Conservation (phyloP, 1,140 invertebrate species). For the Polypedilum pembai region DNA sequence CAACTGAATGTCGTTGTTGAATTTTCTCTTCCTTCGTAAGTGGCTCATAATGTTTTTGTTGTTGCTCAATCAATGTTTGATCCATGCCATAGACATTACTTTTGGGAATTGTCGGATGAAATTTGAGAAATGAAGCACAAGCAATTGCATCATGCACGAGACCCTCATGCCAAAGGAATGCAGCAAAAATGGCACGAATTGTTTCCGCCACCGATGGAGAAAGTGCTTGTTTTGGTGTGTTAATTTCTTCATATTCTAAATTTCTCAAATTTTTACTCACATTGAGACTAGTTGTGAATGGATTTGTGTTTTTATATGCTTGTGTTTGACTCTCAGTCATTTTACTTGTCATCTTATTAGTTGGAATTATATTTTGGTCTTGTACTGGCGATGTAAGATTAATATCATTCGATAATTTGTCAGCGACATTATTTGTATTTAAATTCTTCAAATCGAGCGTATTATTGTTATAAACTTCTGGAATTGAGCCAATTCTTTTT, state of each 20-base stretch:
- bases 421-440: slow-evolving; percentile 8
- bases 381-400: background rate
- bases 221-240: slow-evolving; percentile 64
- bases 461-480: slow-evolving; percentile 25
- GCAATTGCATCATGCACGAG: slow-evolving; percentile 97
- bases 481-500: slow-evolving; percentile 16
- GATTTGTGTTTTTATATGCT: background rate
- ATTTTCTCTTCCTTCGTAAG: slow-evolving; percentile 51
- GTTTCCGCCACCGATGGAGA: slow-evolving; percentile 90
- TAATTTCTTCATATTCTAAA: slow-evolving; percentile 15
- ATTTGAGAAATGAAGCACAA: slow-evolving; percentile 91
- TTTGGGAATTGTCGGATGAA: slow-evolving; percentile 81
- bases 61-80: slow-evolving; percentile 32
- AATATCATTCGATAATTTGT: slow-evolving; percentile 15
- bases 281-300: background rate
- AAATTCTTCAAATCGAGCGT: slow-evolving; percentile 12
- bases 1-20: slow-evolving; percentile 75
- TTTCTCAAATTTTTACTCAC: background rate
- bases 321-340: background rate
- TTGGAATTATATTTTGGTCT: background rate
- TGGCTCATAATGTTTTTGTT: slow-evolving; percentile 30
- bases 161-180: slow-evolving; percentile 93
- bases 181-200: slow-evolving; percentile 86
- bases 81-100: slow-evolving; percentile 56
- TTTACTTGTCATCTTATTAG: background rate